These are phyloP conservation scores for Trissolcus japonicus DNA, from an alignment of 2,888 invertebrate genomes.

Conservation along the genomic window DNA sequence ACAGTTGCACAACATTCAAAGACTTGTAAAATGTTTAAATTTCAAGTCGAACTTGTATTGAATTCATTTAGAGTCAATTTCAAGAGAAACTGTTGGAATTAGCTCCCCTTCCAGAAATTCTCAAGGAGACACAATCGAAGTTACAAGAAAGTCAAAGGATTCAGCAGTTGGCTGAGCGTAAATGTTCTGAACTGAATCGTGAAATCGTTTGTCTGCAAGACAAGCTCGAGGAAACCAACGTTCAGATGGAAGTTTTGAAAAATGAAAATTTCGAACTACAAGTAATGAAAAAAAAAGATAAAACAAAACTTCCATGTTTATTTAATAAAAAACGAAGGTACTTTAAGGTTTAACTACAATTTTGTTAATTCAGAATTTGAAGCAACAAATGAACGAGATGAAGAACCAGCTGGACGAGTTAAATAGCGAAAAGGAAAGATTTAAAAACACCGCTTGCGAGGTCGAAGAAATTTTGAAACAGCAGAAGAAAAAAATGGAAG, in stretches of 20 bases:
- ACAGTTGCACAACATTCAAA: neutral
- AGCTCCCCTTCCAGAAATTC: conserved; percentile 82
- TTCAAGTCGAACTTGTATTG: neutral
- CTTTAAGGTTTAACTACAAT: no score
- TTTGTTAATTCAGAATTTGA: neutral
- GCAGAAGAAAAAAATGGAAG: conserved; percentile 81
- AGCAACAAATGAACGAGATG: neutral
- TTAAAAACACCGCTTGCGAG: conserved; percentile 60
- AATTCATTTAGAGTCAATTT: conserved; percentile 78
- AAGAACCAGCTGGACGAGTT: no score
- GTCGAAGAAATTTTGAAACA: conserved; percentile 80
- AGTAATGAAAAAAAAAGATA: conserved; percentile 32
- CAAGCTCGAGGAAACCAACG: conserved; percentile 76
- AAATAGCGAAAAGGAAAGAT: no score
- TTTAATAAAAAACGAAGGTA: neutral
- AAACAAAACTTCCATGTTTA: neutral
- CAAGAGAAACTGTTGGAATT: conserved; percentile 85
- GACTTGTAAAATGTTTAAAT: no score
- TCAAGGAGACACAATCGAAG: conserved; percentile 83
- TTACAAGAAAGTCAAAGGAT: conserved; percentile 83
- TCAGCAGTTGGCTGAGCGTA: conserved; percentile 82
- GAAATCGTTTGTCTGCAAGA: conserved; percentile 82
- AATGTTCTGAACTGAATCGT: conserved; percentile 81
- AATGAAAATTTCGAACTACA: conserved; percentile 65
- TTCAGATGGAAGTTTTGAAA: conserved; percentile 69